These are phyloP conservation scores for Cremastinae sp. DNA, from an alignment of 2,888 invertebrate species.

Conservation along the genomic window DNA sequence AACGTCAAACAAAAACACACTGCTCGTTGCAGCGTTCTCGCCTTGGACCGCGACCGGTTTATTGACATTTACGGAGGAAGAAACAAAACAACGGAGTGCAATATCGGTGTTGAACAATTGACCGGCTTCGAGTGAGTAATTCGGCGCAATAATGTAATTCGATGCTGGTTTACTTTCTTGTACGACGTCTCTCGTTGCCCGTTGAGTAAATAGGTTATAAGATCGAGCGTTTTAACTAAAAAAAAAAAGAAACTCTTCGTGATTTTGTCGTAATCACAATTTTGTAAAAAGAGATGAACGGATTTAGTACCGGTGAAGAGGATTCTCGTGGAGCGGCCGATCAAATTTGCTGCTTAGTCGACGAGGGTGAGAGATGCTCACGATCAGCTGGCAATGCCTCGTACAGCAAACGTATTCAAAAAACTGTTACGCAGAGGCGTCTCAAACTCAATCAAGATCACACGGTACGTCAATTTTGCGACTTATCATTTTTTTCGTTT, in stretches of 20 bases:
- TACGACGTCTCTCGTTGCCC: slow-evolving; percentile 31
- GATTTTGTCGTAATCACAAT: not conserved
- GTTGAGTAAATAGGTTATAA: slow-evolving; percentile 31
- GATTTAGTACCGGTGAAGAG: slow-evolving; percentile 95
- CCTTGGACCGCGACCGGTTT: slow-evolving; percentile 24
- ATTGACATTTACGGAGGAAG: slow-evolving; percentile 18
- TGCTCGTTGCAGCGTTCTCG: not conserved
- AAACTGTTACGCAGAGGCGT: slow-evolving; percentile 94
- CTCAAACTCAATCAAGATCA: slow-evolving; percentile 94
- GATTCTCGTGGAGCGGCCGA: slow-evolving; percentile 93
- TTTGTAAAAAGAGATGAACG: slow-evolving; percentile 85
- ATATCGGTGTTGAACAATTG: slow-evolving; percentile 28
- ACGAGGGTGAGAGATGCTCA: slow-evolving; percentile 92
- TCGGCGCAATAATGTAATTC: slow-evolving; percentile 47
- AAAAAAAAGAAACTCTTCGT: not conserved
- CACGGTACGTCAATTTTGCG: slow-evolving; percentile 81
- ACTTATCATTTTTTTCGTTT: not conserved
- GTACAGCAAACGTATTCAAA: slow-evolving; percentile 98
- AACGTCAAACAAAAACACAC: slow-evolving; percentile 9
- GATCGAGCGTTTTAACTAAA: slow-evolving; percentile 4
- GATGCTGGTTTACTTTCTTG: slow-evolving; percentile 18
- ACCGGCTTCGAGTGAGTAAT: slow-evolving; percentile 24
- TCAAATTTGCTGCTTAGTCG: slow-evolving; percentile 95
- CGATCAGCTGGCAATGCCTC: slow-evolving; percentile 96
- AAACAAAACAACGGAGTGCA: slow-evolving; percentile 9